Evolutionary conservation across 2,888 invertebrate species (phyloP).

Genomic region (Acrobasis suavella): DNA sequence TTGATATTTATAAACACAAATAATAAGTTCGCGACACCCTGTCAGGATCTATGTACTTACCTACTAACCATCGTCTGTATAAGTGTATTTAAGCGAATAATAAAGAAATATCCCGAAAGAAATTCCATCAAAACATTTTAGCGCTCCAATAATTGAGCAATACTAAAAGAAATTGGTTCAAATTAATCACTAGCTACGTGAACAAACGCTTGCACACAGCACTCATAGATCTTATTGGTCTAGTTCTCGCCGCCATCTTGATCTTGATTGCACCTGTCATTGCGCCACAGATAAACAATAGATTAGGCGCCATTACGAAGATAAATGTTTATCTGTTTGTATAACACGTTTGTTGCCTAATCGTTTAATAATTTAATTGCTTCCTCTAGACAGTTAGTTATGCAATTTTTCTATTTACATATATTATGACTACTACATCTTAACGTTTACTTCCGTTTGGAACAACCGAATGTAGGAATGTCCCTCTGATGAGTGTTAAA

Average conservation of each 20-base stretch:
- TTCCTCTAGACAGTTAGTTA: not conserved
- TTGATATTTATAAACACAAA: too few species aligned
- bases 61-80: too few species aligned
- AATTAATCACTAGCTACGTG: slow-evolving; percentile 18
- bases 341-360: slow-evolving; percentile 1
- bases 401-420: not conserved
- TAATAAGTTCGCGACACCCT: too few species aligned
- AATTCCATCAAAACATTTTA: slow-evolving; percentile 8
- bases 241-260: not conserved
- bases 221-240: not conserved
- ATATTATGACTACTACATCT: not conserved
- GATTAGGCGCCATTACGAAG: slow-evolving; percentile 1
- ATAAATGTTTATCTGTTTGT: not conserved
- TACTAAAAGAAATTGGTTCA: slow-evolving; percentile 13
- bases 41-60: too few species aligned
- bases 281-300: slow-evolving; percentile 19
- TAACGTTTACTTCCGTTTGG: not conserved
- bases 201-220: not conserved
- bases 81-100: too few species aligned
- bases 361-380: not conserved
- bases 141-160: slow-evolving; percentile 17
- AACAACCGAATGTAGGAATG: too few species aligned
- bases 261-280: slow-evolving; percentile 9
- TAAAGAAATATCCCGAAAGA: not conserved
- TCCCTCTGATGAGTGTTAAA: too few species aligned